Base-by-base conservation (phyloP, 2,797 vertebrate species). In the Enteromius mattozi region DNA sequence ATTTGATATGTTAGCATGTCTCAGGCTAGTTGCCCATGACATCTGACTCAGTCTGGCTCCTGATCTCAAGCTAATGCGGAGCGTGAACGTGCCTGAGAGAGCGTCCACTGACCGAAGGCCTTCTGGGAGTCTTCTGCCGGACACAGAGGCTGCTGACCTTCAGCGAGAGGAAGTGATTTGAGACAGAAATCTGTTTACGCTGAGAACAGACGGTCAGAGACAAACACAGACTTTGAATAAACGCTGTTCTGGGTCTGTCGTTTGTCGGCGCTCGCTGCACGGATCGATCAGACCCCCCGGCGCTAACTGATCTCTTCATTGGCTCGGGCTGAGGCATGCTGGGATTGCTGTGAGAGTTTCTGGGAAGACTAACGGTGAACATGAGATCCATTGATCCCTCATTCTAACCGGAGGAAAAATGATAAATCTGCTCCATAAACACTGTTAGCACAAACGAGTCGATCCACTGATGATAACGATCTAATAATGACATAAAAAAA, bases 151-250 rank as follows among this genome's bases (percentile, higher is more conserved):
- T 69, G 80, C 59, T 92, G 93, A 94, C 91, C 91, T 89, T 49
- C 84, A 87, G 89, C 63, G 85, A 92, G 91, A 89, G 93, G 94
- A 94, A 93, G 92, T 91, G 89, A 89, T 88, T 63, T 56, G 19
- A 56, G 54, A 84, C 63, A 78, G 81, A 86, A 83, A 91, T 91
- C 72, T 90, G 86, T 92, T 88, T 88, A 82, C 19, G 47, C 59
- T 47, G 79, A 12, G 17, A 45, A 83, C 56, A 66, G 63, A 66
- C 30, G 30, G 12, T 63, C 63, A 33, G 65, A 56, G 19, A n/a
- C 21, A 10, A 66, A 35, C 63, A 66, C 63, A 66, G 63, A 40
- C 19, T 37, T 13, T 61, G n/a, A 61, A 27, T 13, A 24, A 27
- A 27, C 2, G n/a, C n/a, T 61, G 3, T 10, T 61, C n/a, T 2